Conservation (phyloP, 2,888 invertebrate genomes). For the Galeopsomyia nigrocyanea region DNA sequence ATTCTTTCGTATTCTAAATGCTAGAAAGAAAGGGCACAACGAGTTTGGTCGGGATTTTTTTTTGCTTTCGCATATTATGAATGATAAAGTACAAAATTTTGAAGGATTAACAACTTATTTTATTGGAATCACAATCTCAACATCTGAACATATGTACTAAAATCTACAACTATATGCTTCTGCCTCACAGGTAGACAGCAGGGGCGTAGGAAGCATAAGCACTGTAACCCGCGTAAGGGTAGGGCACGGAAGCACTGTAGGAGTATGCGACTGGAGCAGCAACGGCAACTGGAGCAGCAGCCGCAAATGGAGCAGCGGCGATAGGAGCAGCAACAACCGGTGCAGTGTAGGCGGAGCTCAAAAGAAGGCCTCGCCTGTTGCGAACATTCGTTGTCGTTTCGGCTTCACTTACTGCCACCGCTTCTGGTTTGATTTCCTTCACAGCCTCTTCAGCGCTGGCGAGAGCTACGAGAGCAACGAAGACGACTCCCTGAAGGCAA, state of each 20-base stretch:
- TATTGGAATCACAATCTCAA: too few relatives aligned
- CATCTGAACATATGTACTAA: too few relatives aligned
- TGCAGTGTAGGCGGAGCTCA: constrained; percentile 17
- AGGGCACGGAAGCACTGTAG: constrained; percentile 23
- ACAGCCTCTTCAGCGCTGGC: constrained; percentile 7
- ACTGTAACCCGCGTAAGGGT: constrained; percentile 33
- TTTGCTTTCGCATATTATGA: too few relatives aligned
- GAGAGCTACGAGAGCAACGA: constrained; percentile 29
- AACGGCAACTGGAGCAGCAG: background rate
- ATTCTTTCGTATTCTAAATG: too few relatives aligned
- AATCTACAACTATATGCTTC: background rate
- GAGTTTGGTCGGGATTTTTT: too few relatives aligned
- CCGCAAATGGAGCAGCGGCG: background rate
- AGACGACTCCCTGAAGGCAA: constrained; percentile 27
- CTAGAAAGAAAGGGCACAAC: too few relatives aligned
- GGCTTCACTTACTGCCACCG: constrained; percentile 1
- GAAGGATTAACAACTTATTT: too few relatives aligned
- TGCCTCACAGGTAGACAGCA: constrained; percentile 24
- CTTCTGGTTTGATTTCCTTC: constrained; percentile 29
- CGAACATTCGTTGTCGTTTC: constrained; percentile 8
- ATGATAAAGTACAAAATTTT: too few relatives aligned
- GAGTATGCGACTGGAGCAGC: constrained; percentile 38
- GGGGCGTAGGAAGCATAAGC: constrained; percentile 39
- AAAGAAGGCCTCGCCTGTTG: constrained; percentile 25
- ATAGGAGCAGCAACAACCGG: constrained; percentile 16